Percentiles rank a stretch among this genome's conserved stretches.
phyloP scores from a whole-genome alignment of 1,140 invertebrate genomes.

The Drosophila hydei region DNA sequence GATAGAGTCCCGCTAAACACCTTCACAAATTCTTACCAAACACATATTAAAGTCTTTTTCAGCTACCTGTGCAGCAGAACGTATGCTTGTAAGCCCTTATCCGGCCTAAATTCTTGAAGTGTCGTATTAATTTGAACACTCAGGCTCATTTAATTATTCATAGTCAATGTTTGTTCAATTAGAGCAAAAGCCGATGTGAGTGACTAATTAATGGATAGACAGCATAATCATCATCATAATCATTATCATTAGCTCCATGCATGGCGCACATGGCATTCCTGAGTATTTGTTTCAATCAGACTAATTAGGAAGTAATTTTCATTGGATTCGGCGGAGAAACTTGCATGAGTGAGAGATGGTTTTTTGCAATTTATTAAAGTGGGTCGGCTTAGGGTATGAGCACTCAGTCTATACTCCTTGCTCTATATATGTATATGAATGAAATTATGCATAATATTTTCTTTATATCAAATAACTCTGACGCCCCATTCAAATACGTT shows the following conservation, averaged over 20 bases:
- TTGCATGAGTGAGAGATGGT: not conserved
- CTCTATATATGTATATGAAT: constrained; percentile 41
- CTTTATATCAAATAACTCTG: constrained; percentile 22
- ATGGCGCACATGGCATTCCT: constrained; percentile 7
- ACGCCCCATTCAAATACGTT: constrained; percentile 5
- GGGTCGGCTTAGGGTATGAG: not conserved
- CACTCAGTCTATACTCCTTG: not conserved
- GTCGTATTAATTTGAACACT: constrained; percentile 40
- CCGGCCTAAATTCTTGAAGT: constrained; percentile 11
- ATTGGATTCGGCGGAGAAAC: constrained; percentile 6
- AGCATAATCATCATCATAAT: not conserved
- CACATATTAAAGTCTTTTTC: not conserved
- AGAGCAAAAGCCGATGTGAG: constrained; percentile 31
- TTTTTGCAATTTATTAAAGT: constrained; percentile 12
- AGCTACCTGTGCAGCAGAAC: constrained; percentile 4
- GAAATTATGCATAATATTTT: constrained; percentile 64
- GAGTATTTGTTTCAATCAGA: constrained; percentile 20
- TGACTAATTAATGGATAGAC: constrained; percentile 44
- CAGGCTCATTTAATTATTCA: constrained; percentile 37
- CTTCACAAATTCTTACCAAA: not conserved
- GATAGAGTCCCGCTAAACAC: too few species aligned
- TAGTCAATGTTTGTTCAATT: constrained; percentile 46
- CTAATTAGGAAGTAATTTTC: constrained; percentile 49
- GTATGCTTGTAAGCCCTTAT: constrained; percentile 1
- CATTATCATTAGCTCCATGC: constrained; percentile 29